A percentile compares a stretch with the other conserved stretches of the same genome.
Evolutionary conservation across 2,888 invertebrate genomes (phyloP).

Genomic region (Bellardia bayeri): DNA sequence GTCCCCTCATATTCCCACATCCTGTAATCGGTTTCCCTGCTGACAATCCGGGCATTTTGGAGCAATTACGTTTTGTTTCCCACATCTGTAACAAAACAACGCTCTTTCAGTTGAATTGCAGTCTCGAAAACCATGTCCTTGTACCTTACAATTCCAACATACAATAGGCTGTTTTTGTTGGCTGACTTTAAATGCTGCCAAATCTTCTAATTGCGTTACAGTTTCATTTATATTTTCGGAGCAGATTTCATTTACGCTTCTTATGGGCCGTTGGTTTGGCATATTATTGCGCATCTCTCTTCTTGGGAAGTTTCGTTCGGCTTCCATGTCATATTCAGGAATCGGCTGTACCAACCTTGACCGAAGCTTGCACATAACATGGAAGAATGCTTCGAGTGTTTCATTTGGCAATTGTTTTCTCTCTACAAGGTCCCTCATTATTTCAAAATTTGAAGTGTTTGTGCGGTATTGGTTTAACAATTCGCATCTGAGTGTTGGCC

Average conservation of each 20-base stretch:
- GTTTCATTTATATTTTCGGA: neutral
- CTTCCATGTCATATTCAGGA: conserved; percentile 32
- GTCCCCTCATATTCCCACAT: conserved; percentile 24
- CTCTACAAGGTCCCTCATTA: conserved; percentile 28
- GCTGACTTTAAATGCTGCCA: neutral
- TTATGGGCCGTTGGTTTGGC: neutral
- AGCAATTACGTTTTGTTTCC: conserved; percentile 1
- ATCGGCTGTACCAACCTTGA: neutral
- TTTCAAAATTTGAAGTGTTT: neutral
- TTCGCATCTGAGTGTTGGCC: conserved; percentile 1
- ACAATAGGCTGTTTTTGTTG: neutral
- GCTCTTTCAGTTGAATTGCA: neutral
- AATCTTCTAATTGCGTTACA: neutral
- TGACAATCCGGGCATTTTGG: conserved; percentile 30
- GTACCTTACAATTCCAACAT: conserved; percentile 23
- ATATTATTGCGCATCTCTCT: neutral
- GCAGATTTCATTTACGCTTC: neutral
- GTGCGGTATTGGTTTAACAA: neutral
- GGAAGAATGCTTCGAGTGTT: conserved; percentile 2
- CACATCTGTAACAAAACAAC: conserved; percentile 34
- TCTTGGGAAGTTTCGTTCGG: conserved; percentile 18
- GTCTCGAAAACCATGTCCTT: conserved; percentile 3
- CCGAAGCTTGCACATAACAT: neutral
- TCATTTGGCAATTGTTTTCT: conserved; percentile 23
- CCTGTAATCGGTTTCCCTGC: conserved; percentile 40